Evolutionary conservation across 2,888 invertebrate genomes (phyloP), one percentile per base, ranked within the genome.

Genomic region (Scaptomyza flava): DNA sequence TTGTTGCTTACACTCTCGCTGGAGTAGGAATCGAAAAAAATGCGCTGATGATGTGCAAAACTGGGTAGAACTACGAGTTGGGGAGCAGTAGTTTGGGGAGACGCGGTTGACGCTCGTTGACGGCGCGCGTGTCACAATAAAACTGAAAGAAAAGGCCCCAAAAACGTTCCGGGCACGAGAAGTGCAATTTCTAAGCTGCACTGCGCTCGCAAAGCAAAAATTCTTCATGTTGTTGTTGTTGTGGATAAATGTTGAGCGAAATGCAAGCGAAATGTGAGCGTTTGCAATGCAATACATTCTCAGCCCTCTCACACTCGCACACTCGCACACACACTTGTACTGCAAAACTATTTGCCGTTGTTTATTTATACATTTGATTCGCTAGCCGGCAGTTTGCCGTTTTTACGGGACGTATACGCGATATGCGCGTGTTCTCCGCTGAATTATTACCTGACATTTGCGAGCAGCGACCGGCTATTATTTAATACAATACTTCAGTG

Each of bases 121-220:
- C 82, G 81, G 66, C 68, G 85, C 87, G 85, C 85, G 76, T 79
- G 79, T 78, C 79, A 78, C 78, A 78, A 77, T 74, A 69, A 77
- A 85, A 89, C 89, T 85, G 80, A 86, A 87, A 68, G 73, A 77
- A 77, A 75, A 77, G 56, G 61, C 68, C 73, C 75, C 78, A 65
- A 75, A 75, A 72, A 71, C 52, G 61, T 61, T 41, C 9, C 53
- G 50, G 60, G 73, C 62, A 54, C 69, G 87, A 81, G 73, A 73
- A 87, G 43, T 79, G 79, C 79, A 77, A 72, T 80, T 87, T 85
- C 88, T 81, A 87, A 89, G 89, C 89, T 74, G 68, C 64, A 52
- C 27, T 57, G 46, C 75, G 62, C 70, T 72, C 77, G 30, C 54
- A 56, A 57, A 47, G 46, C 7, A 12, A 30, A 57, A 47, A n/a